These are phyloP conservation scores for Hippocampus comes DNA, from an alignment of 2,113 vertebrate species.

Conservation along the genomic window DNA sequence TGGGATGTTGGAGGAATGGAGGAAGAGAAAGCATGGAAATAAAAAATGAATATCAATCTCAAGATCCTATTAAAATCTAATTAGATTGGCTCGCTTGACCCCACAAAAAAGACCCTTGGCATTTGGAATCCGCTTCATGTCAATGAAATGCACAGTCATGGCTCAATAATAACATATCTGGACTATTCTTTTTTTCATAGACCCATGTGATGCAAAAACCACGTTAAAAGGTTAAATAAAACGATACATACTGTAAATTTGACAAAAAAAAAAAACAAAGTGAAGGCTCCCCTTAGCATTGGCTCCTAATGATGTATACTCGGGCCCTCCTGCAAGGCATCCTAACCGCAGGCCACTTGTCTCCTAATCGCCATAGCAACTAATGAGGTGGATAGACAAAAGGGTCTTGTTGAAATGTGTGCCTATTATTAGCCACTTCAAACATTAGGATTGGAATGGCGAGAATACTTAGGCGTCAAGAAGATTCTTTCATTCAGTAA, in stretches of 20 bases:
- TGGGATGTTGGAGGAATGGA: neutral
- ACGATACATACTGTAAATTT: neutral
- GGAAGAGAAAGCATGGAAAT: neutral
- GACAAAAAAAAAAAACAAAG: neutral
- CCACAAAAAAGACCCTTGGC: slow-evolving; percentile 27
- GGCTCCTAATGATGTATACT: slow-evolving; percentile 65
- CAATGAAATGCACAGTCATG: slow-evolving; percentile 44
- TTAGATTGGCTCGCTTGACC: slow-evolving; percentile 46
- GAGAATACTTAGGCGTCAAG: neutral
- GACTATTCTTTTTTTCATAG: neutral
- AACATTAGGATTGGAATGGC: slow-evolving; percentile 51
- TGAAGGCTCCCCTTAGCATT: slow-evolving; percentile 27
- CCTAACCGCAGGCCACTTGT: slow-evolving; percentile 54
- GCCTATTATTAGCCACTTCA: slow-evolving; percentile 57
- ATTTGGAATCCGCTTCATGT: slow-evolving; percentile 32
- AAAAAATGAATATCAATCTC: neutral
- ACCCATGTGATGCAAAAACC: too few species aligned
- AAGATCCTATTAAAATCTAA: slow-evolving; percentile 45
- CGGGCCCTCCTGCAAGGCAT: slow-evolving; percentile 48
- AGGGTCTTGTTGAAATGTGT: slow-evolving; percentile 53
- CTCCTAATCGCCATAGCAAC: slow-evolving; percentile 54
- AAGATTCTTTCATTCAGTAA: neutral
- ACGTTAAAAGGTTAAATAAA: too few species aligned
- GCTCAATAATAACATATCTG: slow-evolving; percentile 33
- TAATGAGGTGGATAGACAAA: slow-evolving; percentile 71